Evolutionary conservation across 2,113 vertebrate species (phyloP).

Genomic region (Muntiacus muntjak): DNA sequence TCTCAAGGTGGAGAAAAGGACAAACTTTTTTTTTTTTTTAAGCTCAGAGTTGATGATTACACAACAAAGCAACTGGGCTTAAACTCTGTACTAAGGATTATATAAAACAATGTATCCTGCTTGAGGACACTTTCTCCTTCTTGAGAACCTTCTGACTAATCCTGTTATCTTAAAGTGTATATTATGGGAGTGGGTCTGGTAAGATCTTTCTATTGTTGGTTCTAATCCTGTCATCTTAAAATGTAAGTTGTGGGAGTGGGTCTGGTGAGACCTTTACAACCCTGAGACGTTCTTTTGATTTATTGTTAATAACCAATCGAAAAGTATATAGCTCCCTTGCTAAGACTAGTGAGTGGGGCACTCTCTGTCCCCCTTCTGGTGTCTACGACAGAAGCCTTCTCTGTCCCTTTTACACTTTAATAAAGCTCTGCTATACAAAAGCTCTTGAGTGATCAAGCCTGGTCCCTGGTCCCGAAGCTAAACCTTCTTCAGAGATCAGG

Average conservation of each 20-base stretch:
- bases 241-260: neutral
- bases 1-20: neutral
- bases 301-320: neutral
- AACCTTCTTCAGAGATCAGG: neutral
- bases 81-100: neutral
- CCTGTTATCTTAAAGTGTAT: neutral
- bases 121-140: neutral
- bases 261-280: neutral
- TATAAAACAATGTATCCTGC: neutral
- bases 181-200: neutral
- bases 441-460: neutral
- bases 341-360: neutral
- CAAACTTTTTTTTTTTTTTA: neutral
- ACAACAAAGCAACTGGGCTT: neutral
- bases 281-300: neutral
- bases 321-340: neutral
- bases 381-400: neutral
- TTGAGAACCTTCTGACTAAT: neutral
- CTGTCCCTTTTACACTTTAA: neutral
- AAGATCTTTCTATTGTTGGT: neutral
- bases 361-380: neutral
- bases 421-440: neutral
- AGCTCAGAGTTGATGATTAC: neutral
- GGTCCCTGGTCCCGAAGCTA: neutral
- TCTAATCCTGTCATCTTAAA: neutral